Evolutionary conservation across 1,140 invertebrate genomes (phyloP).

Genomic region (Spodoptera frugiperda): DNA sequence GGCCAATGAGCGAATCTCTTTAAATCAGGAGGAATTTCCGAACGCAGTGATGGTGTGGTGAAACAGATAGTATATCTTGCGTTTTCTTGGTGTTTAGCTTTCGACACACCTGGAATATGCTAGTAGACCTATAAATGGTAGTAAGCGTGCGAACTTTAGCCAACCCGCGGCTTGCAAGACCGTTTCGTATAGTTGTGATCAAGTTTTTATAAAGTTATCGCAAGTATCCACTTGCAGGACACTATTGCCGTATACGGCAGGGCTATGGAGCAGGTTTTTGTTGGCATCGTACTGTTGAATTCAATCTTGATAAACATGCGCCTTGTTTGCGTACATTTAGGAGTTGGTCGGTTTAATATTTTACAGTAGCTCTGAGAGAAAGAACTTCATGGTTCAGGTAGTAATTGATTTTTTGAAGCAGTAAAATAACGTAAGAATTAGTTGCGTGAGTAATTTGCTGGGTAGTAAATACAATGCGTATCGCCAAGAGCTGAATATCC

Average conservation of each 20-base stretch:
- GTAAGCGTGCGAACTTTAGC: constrained; percentile 73
- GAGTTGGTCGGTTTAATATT: constrained; percentile 50
- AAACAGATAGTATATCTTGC: constrained; percentile 58
- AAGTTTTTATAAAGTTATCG: constrained; percentile 78
- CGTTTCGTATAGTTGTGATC: constrained; percentile 75
- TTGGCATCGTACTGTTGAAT: constrained; percentile 71
- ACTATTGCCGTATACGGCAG: constrained; percentile 70
- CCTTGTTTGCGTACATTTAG: constrained; percentile 69
- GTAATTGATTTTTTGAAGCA: constrained; percentile 2
- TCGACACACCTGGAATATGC: constrained; percentile 68
- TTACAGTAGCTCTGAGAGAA: constrained; percentile 3
- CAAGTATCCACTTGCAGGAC: constrained; percentile 76
- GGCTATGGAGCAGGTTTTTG: constrained; percentile 71
- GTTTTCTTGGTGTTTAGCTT: constrained; percentile 73
- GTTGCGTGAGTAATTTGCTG: constrained; percentile 21
- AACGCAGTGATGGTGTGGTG: constrained; percentile 55
- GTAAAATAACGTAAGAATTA: constrained; percentile 5
- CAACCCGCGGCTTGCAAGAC: constrained; percentile 65
- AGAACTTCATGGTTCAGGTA: neutral
- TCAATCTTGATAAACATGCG: constrained; percentile 73
- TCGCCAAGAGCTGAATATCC: constrained; percentile 13
- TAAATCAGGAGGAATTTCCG: constrained; percentile 65
- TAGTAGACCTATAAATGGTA: constrained; percentile 72
- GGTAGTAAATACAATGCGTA: constrained; percentile 23
- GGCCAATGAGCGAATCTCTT: constrained; percentile 55